phyloP scores from a whole-genome alignment of 2,113 vertebrate species.

The Axis porcinus region DNA sequence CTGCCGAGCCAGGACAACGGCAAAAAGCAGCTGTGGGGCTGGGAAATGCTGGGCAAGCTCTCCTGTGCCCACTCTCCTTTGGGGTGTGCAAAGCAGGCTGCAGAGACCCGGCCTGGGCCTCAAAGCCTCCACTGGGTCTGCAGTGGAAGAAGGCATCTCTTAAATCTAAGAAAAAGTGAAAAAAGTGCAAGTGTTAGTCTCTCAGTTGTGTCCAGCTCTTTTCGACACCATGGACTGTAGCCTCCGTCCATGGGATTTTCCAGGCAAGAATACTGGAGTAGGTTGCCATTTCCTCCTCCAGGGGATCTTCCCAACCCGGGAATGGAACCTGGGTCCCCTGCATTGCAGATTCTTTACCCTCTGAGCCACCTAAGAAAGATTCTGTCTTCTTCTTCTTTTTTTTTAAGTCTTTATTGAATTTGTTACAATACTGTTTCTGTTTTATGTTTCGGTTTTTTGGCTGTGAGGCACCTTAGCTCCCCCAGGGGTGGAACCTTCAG shows the following conservation, averaged over 20 bases:
- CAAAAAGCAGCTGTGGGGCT: background rate
- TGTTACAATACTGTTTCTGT: background rate
- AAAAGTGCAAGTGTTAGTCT: background rate
- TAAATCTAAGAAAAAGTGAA: background rate
- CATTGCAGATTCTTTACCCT: background rate
- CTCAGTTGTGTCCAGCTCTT: background rate
- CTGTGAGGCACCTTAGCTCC: background rate
- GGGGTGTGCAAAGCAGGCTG: no score
- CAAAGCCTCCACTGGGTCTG: background rate
- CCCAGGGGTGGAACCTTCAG: background rate
- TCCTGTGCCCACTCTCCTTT: background rate
- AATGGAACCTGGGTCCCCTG: background rate
- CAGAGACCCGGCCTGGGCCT: background rate
- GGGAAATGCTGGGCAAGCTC: no score
- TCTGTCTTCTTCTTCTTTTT: background rate
- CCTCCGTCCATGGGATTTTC: background rate
- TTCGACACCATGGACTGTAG: background rate
- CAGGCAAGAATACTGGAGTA: background rate
- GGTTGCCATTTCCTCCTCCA: background rate
- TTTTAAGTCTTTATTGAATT: background rate
- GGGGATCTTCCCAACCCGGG: background rate
- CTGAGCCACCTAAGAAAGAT: background rate
- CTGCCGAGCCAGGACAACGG: background rate
- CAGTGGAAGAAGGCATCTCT: background rate
- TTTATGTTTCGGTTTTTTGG: background rate